Evolutionary conservation across 2,113 vertebrate species (phyloP).

Genomic region (Piaya cayana): DNA sequence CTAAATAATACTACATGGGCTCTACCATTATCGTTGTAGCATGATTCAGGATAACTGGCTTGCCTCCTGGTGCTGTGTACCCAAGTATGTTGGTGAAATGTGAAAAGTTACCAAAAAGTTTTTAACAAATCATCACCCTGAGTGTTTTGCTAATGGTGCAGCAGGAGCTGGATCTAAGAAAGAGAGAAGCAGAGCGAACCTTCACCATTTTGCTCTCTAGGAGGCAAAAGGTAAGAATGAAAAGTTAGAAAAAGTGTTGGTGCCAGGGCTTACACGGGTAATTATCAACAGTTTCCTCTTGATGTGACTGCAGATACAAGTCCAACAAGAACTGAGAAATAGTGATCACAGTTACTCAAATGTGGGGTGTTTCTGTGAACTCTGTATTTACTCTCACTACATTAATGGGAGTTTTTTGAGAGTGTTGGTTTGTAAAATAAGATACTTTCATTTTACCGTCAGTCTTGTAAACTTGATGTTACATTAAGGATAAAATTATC

Average conservation of each 20-base stretch:
- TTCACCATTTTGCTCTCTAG: neutral
- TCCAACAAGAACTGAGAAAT: neutral
- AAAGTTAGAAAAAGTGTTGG: neutral
- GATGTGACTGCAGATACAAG: neutral
- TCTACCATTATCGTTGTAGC: neutral
- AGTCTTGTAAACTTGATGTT: neutral
- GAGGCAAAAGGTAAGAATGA: neutral
- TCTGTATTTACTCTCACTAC: neutral
- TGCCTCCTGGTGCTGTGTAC: neutral
- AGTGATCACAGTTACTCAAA: neutral
- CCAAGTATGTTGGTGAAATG: neutral
- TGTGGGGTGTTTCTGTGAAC: neutral
- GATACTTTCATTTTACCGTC: neutral
- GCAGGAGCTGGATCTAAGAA: neutral
- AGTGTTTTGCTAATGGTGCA: neutral
- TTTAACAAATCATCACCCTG: neutral
- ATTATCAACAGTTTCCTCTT: neutral
- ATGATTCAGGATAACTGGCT: neutral
- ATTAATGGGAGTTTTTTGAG: neutral
- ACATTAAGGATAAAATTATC: neutral
- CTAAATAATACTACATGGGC: neutral
- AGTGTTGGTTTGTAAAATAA: neutral
- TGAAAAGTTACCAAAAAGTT: neutral
- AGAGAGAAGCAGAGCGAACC: neutral
- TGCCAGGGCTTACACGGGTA: neutral